Conservation (phyloP, 2,113 vertebrate genomes). For the Alethe castanea region DNA sequence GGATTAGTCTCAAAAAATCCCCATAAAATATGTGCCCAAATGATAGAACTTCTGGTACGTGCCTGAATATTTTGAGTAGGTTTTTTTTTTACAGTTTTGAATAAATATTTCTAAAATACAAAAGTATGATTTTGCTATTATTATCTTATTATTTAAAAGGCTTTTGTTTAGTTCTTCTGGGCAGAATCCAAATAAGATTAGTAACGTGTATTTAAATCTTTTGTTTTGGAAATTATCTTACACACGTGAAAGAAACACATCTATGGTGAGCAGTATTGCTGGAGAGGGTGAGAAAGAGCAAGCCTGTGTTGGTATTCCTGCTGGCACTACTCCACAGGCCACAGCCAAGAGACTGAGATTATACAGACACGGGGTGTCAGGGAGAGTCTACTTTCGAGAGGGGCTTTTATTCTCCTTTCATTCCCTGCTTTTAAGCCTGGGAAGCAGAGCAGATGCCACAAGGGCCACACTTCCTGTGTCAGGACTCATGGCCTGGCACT, state of each 20-base stretch:
- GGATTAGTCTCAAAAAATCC: accelerated
- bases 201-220: background rate
- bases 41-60: background rate
- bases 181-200: background rate
- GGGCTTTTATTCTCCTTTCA: background rate
- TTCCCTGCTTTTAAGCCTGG: background rate
- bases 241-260: background rate
- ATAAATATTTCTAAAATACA: background rate
- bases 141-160: background rate
- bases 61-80: background rate
- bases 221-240: background rate
- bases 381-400: background rate
- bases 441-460: background rate
- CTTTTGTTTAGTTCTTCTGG: background rate
- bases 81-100: background rate
- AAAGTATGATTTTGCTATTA: background rate
- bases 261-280: background rate
- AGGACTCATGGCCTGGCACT: background rate
- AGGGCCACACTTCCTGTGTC: background rate
- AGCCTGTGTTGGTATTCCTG: background rate
- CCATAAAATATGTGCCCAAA: background rate
- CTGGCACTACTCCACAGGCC: background rate
- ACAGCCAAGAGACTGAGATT: background rate
- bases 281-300: background rate
- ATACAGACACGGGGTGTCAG: background rate